A percentile compares a stretch with the other conserved stretches of the same genome.
These are phyloP conservation scores for Cottus gobio DNA, from an alignment of 2,113 vertebrate genomes.

Conservation along the genomic window DNA sequence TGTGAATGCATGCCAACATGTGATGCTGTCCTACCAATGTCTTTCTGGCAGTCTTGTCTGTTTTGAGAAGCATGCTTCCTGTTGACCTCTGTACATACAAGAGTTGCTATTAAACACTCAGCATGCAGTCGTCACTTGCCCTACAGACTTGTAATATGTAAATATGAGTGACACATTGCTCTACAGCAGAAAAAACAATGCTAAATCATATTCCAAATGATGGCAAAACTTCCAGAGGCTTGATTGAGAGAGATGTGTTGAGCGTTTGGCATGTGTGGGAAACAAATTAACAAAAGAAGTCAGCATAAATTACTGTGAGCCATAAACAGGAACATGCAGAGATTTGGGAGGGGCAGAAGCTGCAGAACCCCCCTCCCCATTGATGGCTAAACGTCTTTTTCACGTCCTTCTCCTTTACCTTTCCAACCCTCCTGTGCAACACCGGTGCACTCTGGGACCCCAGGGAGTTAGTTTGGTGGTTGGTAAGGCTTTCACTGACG, in stretches of 20 bases:
- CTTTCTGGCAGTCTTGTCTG: background rate
- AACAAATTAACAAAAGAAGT: slow-evolving; percentile 22
- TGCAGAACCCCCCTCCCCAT: slow-evolving; percentile 54
- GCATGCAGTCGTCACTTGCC: slow-evolving; percentile 36
- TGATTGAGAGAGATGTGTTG: slow-evolving; percentile 50
- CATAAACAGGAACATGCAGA: slow-evolving; percentile 67
- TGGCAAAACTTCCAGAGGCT: slow-evolving; percentile 32
- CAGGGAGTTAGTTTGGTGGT: slow-evolving; percentile 57
- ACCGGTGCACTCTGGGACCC: slow-evolving; percentile 45
- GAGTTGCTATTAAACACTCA: background rate
- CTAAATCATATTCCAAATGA: slow-evolving; percentile 54
- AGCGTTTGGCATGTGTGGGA: slow-evolving; percentile 39
- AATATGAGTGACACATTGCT: slow-evolving; percentile 12
- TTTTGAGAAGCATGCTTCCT: slow-evolving; percentile 27
- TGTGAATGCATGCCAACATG: slow-evolving; percentile 21
- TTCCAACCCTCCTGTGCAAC: slow-evolving; percentile 25
- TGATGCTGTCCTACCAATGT: background rate
- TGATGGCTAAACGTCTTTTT: slow-evolving; percentile 34
- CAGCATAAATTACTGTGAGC: slow-evolving; percentile 60
- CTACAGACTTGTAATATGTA: slow-evolving; percentile 13
- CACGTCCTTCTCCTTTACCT: background rate
- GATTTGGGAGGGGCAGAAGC: slow-evolving; percentile 52
- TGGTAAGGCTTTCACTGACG: slow-evolving; percentile 30
- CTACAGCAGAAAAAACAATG: slow-evolving; percentile 39
- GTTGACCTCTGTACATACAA: background rate